Conservation (phyloP, 1,140 invertebrate genomes). For the Glomeris maerens region DNA sequence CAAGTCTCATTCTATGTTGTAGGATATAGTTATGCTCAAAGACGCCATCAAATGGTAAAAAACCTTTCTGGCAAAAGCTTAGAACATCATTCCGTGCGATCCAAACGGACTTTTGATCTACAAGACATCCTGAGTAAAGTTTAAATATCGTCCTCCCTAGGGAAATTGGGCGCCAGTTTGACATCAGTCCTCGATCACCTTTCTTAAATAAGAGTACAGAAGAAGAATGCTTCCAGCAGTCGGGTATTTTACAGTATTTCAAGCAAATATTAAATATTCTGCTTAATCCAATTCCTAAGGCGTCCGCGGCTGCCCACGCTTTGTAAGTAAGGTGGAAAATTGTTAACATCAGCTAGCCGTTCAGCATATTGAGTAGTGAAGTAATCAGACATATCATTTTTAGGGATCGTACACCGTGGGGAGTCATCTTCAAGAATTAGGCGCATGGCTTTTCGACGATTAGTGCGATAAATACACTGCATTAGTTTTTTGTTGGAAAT, state of each 20-base stretch:
- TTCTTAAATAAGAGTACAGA: slow-evolving; percentile 20
- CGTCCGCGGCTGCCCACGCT: background rate
- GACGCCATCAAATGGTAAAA: slow-evolving; percentile 16
- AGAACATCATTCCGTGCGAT: background rate
- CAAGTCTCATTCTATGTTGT: slow-evolving; percentile 8
- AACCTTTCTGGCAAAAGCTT: slow-evolving; percentile 19
- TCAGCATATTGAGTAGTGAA: too few species aligned
- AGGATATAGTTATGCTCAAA: slow-evolving; percentile 13
- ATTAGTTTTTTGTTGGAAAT: too few species aligned
- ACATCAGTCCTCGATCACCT: slow-evolving; percentile 11
- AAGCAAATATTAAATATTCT: slow-evolving; percentile 2
- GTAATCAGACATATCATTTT: too few species aligned
- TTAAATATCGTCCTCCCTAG: slow-evolving; percentile 13
- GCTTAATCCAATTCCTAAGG: background rate
- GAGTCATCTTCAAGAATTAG: too few species aligned
- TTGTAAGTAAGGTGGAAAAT: slow-evolving; percentile 5
- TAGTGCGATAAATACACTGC: too few species aligned
- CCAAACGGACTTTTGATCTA: slow-evolving; percentile 2
- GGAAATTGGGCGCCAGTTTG: slow-evolving; percentile 21
- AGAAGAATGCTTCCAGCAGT: slow-evolving; percentile 11
- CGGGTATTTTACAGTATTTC: background rate
- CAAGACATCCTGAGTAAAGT: slow-evolving; percentile 13
- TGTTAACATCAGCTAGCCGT: too few species aligned
- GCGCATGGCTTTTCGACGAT: too few species aligned
- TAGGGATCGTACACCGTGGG: too few species aligned